Conservation (phyloP, 2,888 invertebrate species). For the Macrosoma leucophasiata region DNA sequence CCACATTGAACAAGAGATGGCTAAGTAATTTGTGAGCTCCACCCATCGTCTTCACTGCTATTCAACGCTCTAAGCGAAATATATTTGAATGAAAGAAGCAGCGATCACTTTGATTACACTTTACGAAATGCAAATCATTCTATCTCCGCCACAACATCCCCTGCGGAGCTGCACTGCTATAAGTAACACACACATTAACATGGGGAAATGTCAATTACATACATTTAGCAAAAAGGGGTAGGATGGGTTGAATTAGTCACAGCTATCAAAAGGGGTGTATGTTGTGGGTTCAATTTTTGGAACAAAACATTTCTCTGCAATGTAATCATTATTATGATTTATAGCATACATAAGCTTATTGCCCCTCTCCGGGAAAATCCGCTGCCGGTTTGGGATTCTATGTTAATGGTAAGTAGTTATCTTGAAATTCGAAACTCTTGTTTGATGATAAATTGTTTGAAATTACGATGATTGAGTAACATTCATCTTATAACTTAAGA, state of each 20-base stretch:
- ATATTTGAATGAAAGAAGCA: conserved; percentile 43
- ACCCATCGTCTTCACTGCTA: conserved; percentile 31
- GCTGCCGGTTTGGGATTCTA: too few relatives aligned
- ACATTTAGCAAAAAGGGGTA: conserved; percentile 6
- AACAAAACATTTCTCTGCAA: conserved; percentile 7
- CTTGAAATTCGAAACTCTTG: too few relatives aligned
- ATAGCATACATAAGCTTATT: conserved; percentile 5
- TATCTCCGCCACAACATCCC: too few relatives aligned
- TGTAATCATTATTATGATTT: conserved; percentile 12
- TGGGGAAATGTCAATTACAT: conserved; percentile 28
- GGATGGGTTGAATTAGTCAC: conserved; percentile 13
- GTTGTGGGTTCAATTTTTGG: conserved; percentile 9
- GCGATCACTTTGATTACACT: conserved; percentile 47
- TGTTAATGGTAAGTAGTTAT: too few relatives aligned
- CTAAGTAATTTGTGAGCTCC: conserved; percentile 36
- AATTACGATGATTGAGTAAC: too few relatives aligned
- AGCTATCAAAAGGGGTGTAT: conserved; percentile 16
- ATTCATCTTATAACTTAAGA: too few relatives aligned
- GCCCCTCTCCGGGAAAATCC: conserved; percentile 4
- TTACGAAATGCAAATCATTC: conserved; percentile 40
- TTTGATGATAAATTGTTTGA: too few relatives aligned
- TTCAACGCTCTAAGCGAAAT: conserved; percentile 37
- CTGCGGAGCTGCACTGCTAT: too few relatives aligned
- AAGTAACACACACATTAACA: too few relatives aligned
- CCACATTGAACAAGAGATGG: conserved; percentile 25